Base-by-base conservation (phyloP, 2,113 vertebrate genomes). In the Syrrhaptes paradoxus region DNA sequence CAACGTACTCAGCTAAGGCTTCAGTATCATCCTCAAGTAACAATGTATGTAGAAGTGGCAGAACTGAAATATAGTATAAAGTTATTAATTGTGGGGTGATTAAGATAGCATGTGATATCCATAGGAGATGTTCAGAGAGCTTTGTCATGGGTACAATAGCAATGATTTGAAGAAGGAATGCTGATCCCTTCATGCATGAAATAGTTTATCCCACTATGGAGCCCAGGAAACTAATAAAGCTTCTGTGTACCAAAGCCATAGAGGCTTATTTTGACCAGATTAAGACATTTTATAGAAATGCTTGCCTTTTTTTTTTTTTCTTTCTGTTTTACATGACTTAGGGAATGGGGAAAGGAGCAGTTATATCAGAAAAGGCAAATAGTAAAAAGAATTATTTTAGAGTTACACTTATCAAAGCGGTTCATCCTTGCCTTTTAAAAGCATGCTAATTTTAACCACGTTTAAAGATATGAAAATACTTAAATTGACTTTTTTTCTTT, bases 141-240 rank as follows among this genome's bases (percentile, higher is more conserved):
- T 93, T 92, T 94, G 92, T 90, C 70, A 66, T 94, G 55, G 75
- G 54, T 80, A 97, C 95, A 95, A 74, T 93, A 94, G 88, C 78
- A 88, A 77, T 95, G 95, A 97, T 94, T 92, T 93, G 63, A 92
- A 86, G 92, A 65, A 90, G 71, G 90, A 96, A 92, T 95, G 92
- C 83, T 95, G 88, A 94, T 97, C 95, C 85, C 28, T 94, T 96
- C 94, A 92, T 95, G 95, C 96, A 92, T 95, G 78, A 95, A 94
- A 95, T 95, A 95, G 92, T 96, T 96, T 94, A 92, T 93, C 90
- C 85, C 68, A 34, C 94, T 95, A 6, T 88, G 88, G 82, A 93
- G 88, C 75, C 90, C 45, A 61, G 92, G 82, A 91, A 94, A 70
- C 90, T 94, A 85, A 88, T 86, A 88, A 86, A 80, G 83, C 83